phyloP scores from a whole-genome alignment of 2,113 vertebrate species.

The Odontesthes bonariensis region DNA sequence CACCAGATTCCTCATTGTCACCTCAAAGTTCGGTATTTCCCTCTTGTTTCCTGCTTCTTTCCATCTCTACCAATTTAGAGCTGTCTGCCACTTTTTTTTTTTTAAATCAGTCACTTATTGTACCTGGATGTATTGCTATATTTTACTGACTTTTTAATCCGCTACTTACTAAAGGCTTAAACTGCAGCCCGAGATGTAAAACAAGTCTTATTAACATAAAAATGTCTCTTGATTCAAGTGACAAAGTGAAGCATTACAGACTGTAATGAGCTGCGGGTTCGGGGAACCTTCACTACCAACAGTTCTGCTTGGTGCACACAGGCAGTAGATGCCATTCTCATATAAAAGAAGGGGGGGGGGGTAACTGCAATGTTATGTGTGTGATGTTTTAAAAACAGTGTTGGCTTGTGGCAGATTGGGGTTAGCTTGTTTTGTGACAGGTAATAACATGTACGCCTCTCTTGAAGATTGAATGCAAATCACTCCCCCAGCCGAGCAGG shows the following conservation, averaged over 20 bases:
- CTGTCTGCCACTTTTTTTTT: not conserved
- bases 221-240: constrained; percentile 7
- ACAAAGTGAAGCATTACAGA: constrained; percentile 5
- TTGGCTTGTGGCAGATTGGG: constrained; percentile 61
- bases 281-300: constrained; percentile 3
- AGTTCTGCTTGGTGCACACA: constrained; percentile 9
- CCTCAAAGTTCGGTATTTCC: constrained; percentile 25
- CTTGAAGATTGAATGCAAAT: constrained; percentile 75
- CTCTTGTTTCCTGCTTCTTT: not conserved
- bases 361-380: not conserved
- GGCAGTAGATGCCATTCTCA: not conserved
- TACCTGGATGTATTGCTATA: not conserved
- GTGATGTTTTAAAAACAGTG: constrained; percentile 20
- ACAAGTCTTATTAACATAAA: constrained; percentile 18
- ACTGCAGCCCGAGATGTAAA: constrained; percentile 31
- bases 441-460: constrained; percentile 57
- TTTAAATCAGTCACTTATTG: not conserved
- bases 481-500: constrained; percentile 38
- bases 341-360: not conserved
- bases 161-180: constrained; percentile 29
- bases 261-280: not conserved
- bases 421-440: constrained; percentile 61
- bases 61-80: constrained; percentile 14
- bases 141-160: not conserved
- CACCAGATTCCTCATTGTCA: constrained; percentile 28